Base-by-base conservation (phyloP, 2,113 vertebrate species). In the Pelecanus crispus region DNA sequence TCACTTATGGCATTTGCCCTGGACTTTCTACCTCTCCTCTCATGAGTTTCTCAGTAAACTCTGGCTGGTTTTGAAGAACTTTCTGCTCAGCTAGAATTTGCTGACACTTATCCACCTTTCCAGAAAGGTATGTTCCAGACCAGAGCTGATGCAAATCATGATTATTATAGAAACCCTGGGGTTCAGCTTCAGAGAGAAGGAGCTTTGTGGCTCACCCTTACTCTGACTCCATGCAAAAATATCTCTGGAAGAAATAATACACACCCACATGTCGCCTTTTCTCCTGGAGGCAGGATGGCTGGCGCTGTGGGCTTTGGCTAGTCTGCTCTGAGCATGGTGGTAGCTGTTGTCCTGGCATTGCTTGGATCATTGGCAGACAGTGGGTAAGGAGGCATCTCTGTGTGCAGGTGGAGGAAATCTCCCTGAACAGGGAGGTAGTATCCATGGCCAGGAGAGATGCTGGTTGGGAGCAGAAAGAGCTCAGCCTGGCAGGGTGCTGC, bases 341-440 rank as follows among this genome's bases (percentile, higher is more conserved):
- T 42, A 80, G 38, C 38, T 71, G 34, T 47, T 78, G 44, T 55
- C 40, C 73, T 95, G 78, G 68, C 68, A 34, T 9, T 4, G 16
- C 58, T 38, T 1, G 3, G n/a, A 4, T n/a, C 11, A 2, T 19
- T 6, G 1, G 58, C 82, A 95, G 59, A 7, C 0, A 8, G 49
- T 25, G 52, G 32, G 28, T 49, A 53, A 81, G 59, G 12, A 70
- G 32, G 40, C 14, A 11, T 1, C 16, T 34, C 78, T 47, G 26
- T 19, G 50, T 77, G 20, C 61, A 62, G 22, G 31, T n/a, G 49
- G 47, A 72, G 42, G 47, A 56, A 56, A 80, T 4, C 1, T 56
- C 55, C 55, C 67, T 75, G 62, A 15, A 15, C 38, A 59, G 53
- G 59, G 49, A 67, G 49, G 21, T 81, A 78, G 29, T 65, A 31